Conservation (phyloP, 2,113 vertebrate genomes). For the Pungitius pungitius region DNA sequence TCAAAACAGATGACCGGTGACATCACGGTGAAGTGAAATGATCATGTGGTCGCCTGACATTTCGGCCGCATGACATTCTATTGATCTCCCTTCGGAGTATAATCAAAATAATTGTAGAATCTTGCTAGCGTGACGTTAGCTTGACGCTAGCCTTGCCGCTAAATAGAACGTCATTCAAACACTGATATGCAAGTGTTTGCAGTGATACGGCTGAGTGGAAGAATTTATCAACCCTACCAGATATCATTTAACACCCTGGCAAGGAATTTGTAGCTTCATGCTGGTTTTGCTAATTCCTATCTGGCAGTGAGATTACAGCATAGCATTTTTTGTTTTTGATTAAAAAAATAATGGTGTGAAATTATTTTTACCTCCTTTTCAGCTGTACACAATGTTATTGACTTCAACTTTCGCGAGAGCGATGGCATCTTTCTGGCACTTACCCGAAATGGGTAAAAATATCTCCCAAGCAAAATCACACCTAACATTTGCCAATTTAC, state of each 20-base stretch:
- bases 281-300: background rate
- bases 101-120: background rate
- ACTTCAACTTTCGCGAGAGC: too few relatives aligned
- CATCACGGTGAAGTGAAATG: too few relatives aligned
- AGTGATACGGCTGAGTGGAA: background rate
- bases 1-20: conserved; percentile 31
- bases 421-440: background rate
- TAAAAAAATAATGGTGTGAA: too few relatives aligned
- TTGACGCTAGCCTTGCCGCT: background rate
- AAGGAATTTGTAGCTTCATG: background rate
- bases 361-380: background rate
- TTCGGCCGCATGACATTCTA: background rate
- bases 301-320: too few relatives aligned
- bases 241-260: background rate
- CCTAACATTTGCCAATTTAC: background rate
- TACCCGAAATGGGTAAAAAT: background rate
- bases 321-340: too few relatives aligned
- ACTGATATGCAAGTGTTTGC: background rate
- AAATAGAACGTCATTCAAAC: background rate
- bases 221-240: background rate
- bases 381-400: background rate
- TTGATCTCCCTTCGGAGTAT: too few relatives aligned
- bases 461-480: background rate
- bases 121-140: background rate
- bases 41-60: too few relatives aligned